Evolutionary conservation across 2,113 vertebrate species (phyloP).

Genomic region (Xiphophorus maculatus): DNA sequence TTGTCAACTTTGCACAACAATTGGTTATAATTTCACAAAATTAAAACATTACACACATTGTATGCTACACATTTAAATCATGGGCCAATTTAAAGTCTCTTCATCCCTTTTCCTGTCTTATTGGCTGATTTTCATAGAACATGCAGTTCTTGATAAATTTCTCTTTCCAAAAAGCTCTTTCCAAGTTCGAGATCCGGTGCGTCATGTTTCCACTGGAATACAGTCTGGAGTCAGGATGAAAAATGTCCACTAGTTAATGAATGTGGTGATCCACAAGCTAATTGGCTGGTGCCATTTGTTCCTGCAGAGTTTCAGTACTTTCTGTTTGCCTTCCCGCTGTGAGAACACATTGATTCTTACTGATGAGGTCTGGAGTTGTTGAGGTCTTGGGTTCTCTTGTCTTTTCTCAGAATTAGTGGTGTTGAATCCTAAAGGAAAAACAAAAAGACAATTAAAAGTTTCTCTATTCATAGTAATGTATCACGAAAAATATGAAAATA

Average conservation of each 20-base stretch:
- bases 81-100: background rate
- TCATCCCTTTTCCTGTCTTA: background rate
- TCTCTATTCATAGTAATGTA: slow-evolving; percentile 2
- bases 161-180: slow-evolving; percentile 2
- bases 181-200: slow-evolving; percentile 10
- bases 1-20: slow-evolving; percentile 11
- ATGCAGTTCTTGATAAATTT: slow-evolving; percentile 15
- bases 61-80: slow-evolving; percentile 27
- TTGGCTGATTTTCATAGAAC: slow-evolving; percentile 17
- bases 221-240: slow-evolving; percentile 43
- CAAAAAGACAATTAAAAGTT: slow-evolving; percentile 18
- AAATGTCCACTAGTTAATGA: slow-evolving; percentile 13
- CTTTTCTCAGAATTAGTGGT: background rate
- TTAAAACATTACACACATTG: slow-evolving; percentile 9
- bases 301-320: slow-evolving; percentile 5
- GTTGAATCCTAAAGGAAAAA: slow-evolving; percentile 28
- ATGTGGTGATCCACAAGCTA: slow-evolving; percentile 15
- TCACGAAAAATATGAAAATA: background rate
- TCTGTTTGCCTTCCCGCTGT: background rate
- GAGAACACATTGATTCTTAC: slow-evolving; percentile 3
- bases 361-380: slow-evolving; percentile 24
- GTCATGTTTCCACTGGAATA: slow-evolving; percentile 44
- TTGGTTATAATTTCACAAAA: slow-evolving; percentile 21
- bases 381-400: slow-evolving; percentile 17
- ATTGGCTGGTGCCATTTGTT: slow-evolving; percentile 19